Evolutionary conservation across 1,140 invertebrate species (phyloP).

Genomic region (Drosophila burlai): DNA sequence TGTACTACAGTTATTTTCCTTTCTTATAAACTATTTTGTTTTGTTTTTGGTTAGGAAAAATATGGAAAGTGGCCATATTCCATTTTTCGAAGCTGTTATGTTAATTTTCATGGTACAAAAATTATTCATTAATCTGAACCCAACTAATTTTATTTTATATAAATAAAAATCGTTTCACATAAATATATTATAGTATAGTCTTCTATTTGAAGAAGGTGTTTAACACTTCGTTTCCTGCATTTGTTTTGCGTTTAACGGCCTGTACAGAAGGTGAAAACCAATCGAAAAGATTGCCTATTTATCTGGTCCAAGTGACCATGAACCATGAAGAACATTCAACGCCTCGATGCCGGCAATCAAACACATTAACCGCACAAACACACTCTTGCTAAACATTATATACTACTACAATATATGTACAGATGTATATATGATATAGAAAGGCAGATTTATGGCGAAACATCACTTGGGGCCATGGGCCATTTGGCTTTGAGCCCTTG

Average conservation of each 20-base stretch:
- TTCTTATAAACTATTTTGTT: background rate
- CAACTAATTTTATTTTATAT: background rate
- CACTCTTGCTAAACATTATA: conserved; percentile 1
- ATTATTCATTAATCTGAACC: background rate
- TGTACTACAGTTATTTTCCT: background rate
- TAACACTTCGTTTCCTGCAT: background rate
- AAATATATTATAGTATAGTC: background rate
- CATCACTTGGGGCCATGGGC: conserved; percentile 16
- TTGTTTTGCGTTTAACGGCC: conserved; percentile 20
- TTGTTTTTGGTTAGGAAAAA: background rate
- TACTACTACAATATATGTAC: background rate
- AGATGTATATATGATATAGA: background rate
- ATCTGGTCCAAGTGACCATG: conserved; percentile 32
- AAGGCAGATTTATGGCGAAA: conserved; percentile 38
- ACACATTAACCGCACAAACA: conserved; percentile 19
- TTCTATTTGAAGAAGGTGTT: background rate
- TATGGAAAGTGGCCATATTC: background rate
- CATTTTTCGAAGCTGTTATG: background rate
- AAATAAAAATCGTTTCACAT: background rate
- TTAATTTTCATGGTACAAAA: background rate
- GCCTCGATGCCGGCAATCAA: conserved; percentile 31
- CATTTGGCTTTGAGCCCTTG: conserved; percentile 32
- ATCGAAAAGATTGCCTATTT: conserved; percentile 52
- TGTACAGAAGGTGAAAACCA: conserved; percentile 22
- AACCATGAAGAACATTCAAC: conserved; percentile 32